These are phyloP conservation scores for Andrena hattorfiana DNA, from an alignment of 2,888 invertebrate genomes.

Conservation along the genomic window DNA sequence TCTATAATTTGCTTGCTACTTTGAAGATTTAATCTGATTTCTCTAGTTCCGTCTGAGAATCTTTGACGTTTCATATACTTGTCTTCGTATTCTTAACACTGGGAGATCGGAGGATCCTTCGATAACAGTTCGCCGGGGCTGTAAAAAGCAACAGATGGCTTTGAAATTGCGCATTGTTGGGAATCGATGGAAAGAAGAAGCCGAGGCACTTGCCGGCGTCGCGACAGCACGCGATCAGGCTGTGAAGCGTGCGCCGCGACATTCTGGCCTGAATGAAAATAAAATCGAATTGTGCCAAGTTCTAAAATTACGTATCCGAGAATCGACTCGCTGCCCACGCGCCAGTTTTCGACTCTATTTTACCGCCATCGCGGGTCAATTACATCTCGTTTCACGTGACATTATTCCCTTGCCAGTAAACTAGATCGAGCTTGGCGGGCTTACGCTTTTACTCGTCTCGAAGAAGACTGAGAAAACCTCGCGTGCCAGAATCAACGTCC, in stretches of 20 bases:
- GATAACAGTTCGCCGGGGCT: neutral
- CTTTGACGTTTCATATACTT: no score
- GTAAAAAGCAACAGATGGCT: neutral
- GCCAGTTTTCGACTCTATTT: conserved; percentile 10
- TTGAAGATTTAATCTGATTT: no score
- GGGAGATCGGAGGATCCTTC: neutral
- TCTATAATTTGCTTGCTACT: no score
- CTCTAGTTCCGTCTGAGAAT: no score
- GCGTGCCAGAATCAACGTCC: neutral
- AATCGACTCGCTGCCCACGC: conserved; percentile 13
- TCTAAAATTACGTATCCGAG: conserved; percentile 75
- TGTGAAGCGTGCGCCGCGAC: conserved; percentile 51
- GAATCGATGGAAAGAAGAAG: neutral
- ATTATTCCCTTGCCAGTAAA: no score
- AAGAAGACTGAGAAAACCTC: neutral
- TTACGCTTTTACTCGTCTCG: neutral
- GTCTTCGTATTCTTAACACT: neutral
- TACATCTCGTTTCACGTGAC: conserved; percentile 4
- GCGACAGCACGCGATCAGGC: conserved; percentile 2
- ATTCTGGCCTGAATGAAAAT: conserved; percentile 69
- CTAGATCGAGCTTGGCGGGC: neutral
- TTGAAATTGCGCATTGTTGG: neutral
- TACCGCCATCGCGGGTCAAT: conserved; percentile 34
- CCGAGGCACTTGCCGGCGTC: conserved; percentile 34
- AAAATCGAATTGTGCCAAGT: conserved; percentile 75